Conservation (phyloP, 1,140 invertebrate genomes). For the Araneus ventricosus region DNA sequence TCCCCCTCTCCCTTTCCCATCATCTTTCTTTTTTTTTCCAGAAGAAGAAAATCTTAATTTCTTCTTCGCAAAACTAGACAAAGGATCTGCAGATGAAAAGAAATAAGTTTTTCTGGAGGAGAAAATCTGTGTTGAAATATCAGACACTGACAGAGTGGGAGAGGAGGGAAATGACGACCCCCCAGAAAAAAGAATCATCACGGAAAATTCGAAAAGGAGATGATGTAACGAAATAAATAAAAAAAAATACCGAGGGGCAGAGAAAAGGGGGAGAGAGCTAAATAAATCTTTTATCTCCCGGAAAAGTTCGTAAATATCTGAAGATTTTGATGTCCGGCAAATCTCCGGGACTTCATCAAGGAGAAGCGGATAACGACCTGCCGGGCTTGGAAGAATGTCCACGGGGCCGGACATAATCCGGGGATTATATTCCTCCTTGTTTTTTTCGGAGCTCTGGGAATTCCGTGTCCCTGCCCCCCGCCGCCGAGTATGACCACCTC, state of each 20-base stretch:
- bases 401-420: conserved; percentile 71
- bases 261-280: background rate
- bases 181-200: background rate
- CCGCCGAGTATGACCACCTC: conserved; percentile 10
- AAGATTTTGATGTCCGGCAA: conserved; percentile 75
- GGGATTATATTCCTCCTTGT: conserved; percentile 74
- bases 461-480: background rate
- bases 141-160: background rate
- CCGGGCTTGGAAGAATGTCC: conserved; percentile 67
- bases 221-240: conserved; percentile 36
- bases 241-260: background rate
- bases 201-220: background rate
- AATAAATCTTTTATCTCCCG: conserved; percentile 74
- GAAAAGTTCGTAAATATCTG: conserved; percentile 75
- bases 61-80: background rate
- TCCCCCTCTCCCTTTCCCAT: background rate
- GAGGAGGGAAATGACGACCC: background rate
- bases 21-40: background rate
- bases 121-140: conserved; percentile 63
- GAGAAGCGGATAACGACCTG: conserved; percentile 74
- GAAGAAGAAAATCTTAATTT: conserved; percentile 29
- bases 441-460: conserved; percentile 63
- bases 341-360: conserved; percentile 71
- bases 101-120: background rate
- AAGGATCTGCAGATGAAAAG: background rate